Evolutionary conservation across 2,888 invertebrate species (phyloP), one percentile per base, ranked within the genome.

Genomic region (Metalampra italica): DNA sequence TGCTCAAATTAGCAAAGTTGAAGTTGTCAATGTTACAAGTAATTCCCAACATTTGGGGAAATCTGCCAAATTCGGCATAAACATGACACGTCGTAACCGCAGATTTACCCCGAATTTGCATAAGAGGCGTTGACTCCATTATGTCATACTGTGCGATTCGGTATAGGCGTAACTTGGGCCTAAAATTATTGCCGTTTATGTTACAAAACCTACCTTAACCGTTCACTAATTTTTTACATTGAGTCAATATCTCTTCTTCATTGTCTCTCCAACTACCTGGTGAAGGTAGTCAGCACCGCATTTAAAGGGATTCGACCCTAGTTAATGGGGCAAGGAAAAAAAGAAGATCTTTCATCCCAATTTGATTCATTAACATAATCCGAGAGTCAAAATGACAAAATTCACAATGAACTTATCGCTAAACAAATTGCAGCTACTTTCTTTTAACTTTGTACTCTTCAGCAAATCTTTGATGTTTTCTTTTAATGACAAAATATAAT

Each of bases 401-500:
- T 38, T 9, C 41, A 42, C 22, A 42, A 13, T 29, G 11, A 42
- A 42, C 12, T 42, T 9, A 9, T n/a, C 29, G 22, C 29, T n/a
- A 29, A 22, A 42, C 29, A 9, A 11, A 29, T 29, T 29, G 29
- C 12, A 29, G 11, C 29, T 22, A 29, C 41, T 29, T 11, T 9
- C 58, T 64, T 54, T 60, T 53, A 62, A 46, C 47, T 46, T 55
- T 42, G 14, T 37, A 4, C 38, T 43, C 29, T 37, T 55, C 52
- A 43, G 44, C 41, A 49, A 52, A 56, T 53, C 57, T 57, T 66
- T 67, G 38, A 54, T 53, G 55, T 57, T 55, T 52, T 55, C 52
- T 64, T 64, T 65, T 64, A 66, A 68, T 67, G 64, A 64, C 49
- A 47, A 47, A 53, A 57, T 22, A 53, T 47, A 57, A 62, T 59